Conservation (phyloP, 1,140 invertebrate species). For the Drosophila elegans region DNA sequence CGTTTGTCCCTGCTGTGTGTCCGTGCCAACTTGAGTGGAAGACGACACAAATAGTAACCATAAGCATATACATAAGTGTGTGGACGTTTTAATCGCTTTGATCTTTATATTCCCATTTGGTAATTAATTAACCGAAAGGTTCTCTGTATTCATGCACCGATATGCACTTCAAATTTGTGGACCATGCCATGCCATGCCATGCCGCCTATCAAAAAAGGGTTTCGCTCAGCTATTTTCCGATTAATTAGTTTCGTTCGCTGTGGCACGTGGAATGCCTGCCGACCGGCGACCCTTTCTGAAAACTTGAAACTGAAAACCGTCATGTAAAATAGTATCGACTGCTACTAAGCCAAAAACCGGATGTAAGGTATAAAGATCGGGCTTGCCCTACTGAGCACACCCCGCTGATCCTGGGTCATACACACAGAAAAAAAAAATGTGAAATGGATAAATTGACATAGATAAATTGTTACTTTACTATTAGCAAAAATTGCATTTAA, state of each 20-base stretch:
- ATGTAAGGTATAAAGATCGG: conserved; percentile 4
- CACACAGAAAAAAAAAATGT: no score
- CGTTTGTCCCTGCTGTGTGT: conserved; percentile 11
- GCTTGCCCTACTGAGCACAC: background rate
- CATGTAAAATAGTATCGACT: conserved; percentile 1
- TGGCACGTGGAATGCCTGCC: background rate
- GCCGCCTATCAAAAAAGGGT: conserved; percentile 16
- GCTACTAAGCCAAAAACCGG: background rate
- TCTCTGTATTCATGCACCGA: conserved; percentile 44
- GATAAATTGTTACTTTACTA: no score
- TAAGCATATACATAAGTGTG: conserved; percentile 18
- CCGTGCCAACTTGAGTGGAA: conserved; percentile 68
- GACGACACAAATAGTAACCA: conserved; percentile 67
- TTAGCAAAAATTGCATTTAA: no score
- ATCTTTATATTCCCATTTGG: conserved; percentile 65
- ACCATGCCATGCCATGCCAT: conserved; percentile 11
- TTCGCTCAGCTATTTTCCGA: conserved; percentile 40
- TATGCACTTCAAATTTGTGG: conserved; percentile 33
- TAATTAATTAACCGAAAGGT: conserved; percentile 79
- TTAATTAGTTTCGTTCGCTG: conserved; percentile 43
- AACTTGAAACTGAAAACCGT: background rate
- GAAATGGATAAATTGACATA: no score
- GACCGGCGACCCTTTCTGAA: background rate
- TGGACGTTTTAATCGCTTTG: conserved; percentile 67
- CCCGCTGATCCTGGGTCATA: background rate